Conservation (phyloP, 2,113 vertebrate genomes). For the Crypturellus undulatus region DNA sequence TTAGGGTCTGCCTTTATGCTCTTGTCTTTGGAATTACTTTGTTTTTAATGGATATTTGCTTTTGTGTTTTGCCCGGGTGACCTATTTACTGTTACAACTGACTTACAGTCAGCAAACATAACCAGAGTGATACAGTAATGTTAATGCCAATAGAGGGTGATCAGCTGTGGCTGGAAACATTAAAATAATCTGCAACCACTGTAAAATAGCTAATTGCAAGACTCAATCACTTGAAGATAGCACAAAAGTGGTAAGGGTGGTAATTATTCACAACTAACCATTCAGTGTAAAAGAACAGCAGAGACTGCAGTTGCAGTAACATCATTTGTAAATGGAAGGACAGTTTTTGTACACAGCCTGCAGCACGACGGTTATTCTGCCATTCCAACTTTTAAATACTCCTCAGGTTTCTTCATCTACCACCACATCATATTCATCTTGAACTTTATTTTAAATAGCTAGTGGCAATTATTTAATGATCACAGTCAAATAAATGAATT, state of each 20-base stretch:
- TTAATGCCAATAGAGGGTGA: background rate
- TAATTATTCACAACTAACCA: conserved; percentile 1
- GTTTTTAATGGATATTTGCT: conserved; percentile 25
- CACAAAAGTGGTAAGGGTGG: background rate
- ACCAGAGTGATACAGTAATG: background rate
- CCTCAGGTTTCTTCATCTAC: background rate
- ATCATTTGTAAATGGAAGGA: background rate
- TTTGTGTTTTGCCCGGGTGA: conserved; percentile 14
- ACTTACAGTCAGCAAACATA: background rate
- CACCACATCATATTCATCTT: background rate
- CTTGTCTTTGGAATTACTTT: background rate
- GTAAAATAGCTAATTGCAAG: background rate
- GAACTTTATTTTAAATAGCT: background rate
- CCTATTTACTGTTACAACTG: background rate
- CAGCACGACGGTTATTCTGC: background rate
- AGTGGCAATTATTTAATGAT: background rate
- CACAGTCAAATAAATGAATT: background rate
- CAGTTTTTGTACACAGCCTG: background rate
- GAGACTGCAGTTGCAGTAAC: background rate
- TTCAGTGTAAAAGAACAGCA: background rate
- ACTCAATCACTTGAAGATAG: background rate
- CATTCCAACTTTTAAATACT: background rate
- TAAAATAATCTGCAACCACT: conserved; percentile 1
- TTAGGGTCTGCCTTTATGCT: background rate
- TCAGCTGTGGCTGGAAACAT: conserved; percentile 19